phyloP scores from a whole-genome alignment of 2,113 vertebrate species.

The Varanus salvator region DNA sequence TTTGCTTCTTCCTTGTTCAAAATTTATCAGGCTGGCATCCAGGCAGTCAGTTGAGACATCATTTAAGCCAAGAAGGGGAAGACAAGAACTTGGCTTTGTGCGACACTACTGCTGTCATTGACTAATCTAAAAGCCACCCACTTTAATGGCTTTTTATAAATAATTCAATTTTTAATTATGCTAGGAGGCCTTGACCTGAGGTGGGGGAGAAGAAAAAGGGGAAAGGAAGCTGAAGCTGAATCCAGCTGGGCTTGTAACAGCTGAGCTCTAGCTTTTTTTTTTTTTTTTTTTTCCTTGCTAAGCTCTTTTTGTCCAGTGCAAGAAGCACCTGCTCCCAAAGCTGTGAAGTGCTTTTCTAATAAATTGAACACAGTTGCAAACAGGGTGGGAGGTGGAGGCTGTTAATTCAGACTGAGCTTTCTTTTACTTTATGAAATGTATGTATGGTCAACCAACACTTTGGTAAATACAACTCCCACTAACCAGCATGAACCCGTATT shows the following conservation, averaged over 20 bases:
- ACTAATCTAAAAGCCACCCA: slow-evolving; percentile 78
- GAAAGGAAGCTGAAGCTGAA: slow-evolving; percentile 31
- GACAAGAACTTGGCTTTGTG: slow-evolving; percentile 69
- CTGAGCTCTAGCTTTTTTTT: slow-evolving; percentile 20
- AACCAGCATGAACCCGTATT: background rate
- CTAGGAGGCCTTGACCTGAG: slow-evolving; percentile 75
- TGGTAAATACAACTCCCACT: background rate
- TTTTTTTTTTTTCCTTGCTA: background rate
- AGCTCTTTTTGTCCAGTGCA: slow-evolving; percentile 20
- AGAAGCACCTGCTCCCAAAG: slow-evolving; percentile 54
- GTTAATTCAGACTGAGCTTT: slow-evolving; percentile 15
- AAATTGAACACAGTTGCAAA: slow-evolving; percentile 37
- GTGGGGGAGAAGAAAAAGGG: slow-evolving; percentile 60
- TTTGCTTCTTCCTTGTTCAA: slow-evolving; percentile 39
- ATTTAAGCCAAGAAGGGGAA: slow-evolving; percentile 55
- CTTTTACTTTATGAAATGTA: accelerated
- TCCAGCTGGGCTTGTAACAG: slow-evolving; percentile 64
- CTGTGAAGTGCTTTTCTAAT: slow-evolving; percentile 32
- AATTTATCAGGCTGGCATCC: slow-evolving; percentile 49
- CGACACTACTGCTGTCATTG: slow-evolving; percentile 68
- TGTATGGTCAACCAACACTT: background rate
- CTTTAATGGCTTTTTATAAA: slow-evolving; percentile 85
- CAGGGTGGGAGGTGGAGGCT: background rate
- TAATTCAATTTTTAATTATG: slow-evolving; percentile 93
- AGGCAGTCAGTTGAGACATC: slow-evolving; percentile 46